Percentiles rank a stretch among this genome's conserved stretches.
These are phyloP conservation scores for Platyscapa corneri DNA, from an alignment of 1,140 invertebrate species.

Conservation along the genomic window DNA sequence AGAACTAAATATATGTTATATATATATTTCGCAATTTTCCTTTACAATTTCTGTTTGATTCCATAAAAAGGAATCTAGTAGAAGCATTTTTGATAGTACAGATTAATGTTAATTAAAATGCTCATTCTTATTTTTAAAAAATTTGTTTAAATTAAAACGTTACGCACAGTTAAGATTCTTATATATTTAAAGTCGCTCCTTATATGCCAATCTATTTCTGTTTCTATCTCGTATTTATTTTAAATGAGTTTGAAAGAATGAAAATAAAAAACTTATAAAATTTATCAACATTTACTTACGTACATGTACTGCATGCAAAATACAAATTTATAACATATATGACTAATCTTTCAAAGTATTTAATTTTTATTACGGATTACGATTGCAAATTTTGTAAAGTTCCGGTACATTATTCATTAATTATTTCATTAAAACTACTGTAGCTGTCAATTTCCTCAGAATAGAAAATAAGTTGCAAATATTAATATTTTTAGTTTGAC, in stretches of 20 bases:
- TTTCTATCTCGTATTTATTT: constrained; percentile 15
- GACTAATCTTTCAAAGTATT: constrained; percentile 31
- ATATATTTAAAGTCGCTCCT: constrained; percentile 23
- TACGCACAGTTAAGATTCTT: constrained; percentile 45
- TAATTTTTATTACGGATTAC: constrained; percentile 5
- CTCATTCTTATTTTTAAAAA: no score
- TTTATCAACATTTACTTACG: constrained; percentile 10
- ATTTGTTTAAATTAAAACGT: constrained; percentile 11
- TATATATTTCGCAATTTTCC: neutral
- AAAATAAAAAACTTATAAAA: neutral
- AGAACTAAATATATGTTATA: neutral
- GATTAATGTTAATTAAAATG: no score
- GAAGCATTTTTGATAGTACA: neutral
- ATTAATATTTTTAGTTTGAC: constrained; percentile 52
- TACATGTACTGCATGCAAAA: constrained; percentile 15
- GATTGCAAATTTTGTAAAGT: neutral
- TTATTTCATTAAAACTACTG: neutral
- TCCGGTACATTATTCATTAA: neutral
- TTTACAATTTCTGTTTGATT: neutral
- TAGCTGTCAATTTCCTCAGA: neutral
- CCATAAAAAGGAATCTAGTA: constrained; percentile 19
- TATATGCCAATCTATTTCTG: constrained; percentile 21
- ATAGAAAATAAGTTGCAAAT: constrained; percentile 55
- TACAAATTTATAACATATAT: constrained; percentile 34
- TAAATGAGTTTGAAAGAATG: neutral